These are phyloP conservation scores for Cotesia congregata DNA, from an alignment of 2,888 invertebrate genomes.

Conservation along the genomic window DNA sequence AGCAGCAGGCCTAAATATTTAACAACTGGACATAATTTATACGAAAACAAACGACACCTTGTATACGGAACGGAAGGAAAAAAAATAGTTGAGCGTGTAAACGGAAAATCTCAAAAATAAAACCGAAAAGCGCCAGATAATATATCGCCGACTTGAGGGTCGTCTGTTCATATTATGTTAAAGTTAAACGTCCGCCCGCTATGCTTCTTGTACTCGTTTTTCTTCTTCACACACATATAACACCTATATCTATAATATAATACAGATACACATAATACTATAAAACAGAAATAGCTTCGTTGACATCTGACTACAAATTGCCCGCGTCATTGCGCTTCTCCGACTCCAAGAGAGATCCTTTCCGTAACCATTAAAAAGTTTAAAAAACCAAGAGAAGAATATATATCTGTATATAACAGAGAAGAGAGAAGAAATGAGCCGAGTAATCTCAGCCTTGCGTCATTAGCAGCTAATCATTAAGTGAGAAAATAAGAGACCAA, in stretches of 20 bases:
- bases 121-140: slow-evolving; percentile 15
- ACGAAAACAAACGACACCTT: not conserved
- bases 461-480: slow-evolving; percentile 8
- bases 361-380: slow-evolving; percentile 11
- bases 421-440: no score
- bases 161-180: slow-evolving; percentile 20
- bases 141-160: slow-evolving; percentile 20
- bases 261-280: slow-evolving; percentile 20
- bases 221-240: not conserved
- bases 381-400: not conserved
- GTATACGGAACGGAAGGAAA: not conserved
- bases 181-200: slow-evolving; percentile 38
- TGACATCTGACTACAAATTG: slow-evolving; percentile 70
- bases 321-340: slow-evolving; percentile 64
- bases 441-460: not conserved
- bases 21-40: not conserved
- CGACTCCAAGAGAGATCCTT: slow-evolving; percentile 28
- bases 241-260: not conserved
- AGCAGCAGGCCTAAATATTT: not conserved
- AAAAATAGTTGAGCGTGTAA: not conserved
- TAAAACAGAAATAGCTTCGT: slow-evolving; percentile 45
- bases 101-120: slow-evolving; percentile 21
- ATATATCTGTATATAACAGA: no score
- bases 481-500: slow-evolving; percentile 23
- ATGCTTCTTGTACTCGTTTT: slow-evolving; percentile 14